Conservation (phyloP, 2,888 invertebrate genomes). For the Drosophila hamatofila region DNA sequence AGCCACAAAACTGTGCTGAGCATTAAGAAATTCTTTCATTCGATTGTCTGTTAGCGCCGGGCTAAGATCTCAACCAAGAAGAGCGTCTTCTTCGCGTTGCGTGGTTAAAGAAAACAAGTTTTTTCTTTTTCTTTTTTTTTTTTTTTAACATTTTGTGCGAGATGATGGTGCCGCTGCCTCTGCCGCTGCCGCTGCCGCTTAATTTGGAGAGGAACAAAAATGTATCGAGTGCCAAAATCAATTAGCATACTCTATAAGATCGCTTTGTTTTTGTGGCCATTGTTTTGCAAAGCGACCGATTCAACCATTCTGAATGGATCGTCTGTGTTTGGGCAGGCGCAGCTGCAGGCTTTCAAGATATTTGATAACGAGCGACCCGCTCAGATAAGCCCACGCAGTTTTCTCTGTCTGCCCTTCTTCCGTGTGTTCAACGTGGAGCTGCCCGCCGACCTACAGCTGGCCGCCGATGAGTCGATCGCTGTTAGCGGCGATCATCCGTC, state of each 20-base stretch:
- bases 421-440: constrained; percentile 83
- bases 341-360: constrained; percentile 55
- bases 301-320: constrained; percentile 52
- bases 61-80: constrained; percentile 53
- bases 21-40: constrained; percentile 71
- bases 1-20: constrained; percentile 59
- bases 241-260: constrained; percentile 72
- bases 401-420: constrained; percentile 75
- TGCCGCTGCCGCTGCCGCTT: constrained; percentile 33
- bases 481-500: constrained; percentile 89
- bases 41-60: constrained; percentile 55
- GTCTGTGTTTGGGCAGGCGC: constrained; percentile 49
- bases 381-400: constrained; percentile 58
- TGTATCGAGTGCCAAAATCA: constrained; percentile 76
- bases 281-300: constrained; percentile 33
- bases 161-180: constrained; percentile 46
- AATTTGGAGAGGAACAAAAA: constrained; percentile 64
- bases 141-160: constrained; percentile 44
- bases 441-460: constrained; percentile 84
- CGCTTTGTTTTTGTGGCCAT: constrained; percentile 39
- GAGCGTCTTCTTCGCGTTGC: constrained; percentile 33
- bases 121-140: constrained; percentile 22
- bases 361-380: constrained; percentile 60
- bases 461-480: constrained; percentile 88
- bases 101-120: constrained; percentile 62